Percentiles rank a stretch among this genome's conserved stretches.
Conservation (phyloP, 2,113 vertebrate species). For the Bagarius yarrelli region DNA sequence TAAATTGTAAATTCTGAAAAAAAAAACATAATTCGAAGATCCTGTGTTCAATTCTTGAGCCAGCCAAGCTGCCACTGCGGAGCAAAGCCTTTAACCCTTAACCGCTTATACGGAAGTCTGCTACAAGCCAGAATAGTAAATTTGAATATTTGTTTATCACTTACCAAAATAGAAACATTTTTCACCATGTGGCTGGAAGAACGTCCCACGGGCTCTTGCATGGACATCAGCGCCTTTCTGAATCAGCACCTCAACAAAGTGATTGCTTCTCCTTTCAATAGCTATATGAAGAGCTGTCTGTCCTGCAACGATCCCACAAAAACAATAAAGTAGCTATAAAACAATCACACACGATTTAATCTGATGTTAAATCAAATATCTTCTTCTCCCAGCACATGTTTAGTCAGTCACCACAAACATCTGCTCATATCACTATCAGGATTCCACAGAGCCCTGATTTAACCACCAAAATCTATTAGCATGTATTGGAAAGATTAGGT, state of each 20-base stretch:
- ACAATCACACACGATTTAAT: neutral
- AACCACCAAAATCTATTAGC: neutral
- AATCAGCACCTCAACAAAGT: conserved; percentile 82
- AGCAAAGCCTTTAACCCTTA: conserved; percentile 14
- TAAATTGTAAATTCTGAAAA: too few species aligned
- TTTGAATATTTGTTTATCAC: conserved; percentile 42
- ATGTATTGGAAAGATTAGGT: neutral
- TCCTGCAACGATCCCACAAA: conserved; percentile 65
- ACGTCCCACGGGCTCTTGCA: conserved; percentile 84
- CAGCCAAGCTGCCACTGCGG: too few species aligned
- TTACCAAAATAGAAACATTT: conserved; percentile 94
- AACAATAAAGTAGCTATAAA: neutral
- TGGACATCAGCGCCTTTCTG: conserved; percentile 87
- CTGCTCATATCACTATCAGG: neutral
- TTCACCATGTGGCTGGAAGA: conserved; percentile 85
- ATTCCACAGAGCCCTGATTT: neutral
- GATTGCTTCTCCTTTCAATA: conserved; percentile 87
- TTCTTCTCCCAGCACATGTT: neutral
- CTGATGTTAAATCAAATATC: neutral
- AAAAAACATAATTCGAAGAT: too few species aligned
- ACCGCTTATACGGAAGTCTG: too few species aligned
- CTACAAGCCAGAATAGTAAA: too few species aligned
- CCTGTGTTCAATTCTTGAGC: too few species aligned
- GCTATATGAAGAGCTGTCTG: conserved; percentile 94
- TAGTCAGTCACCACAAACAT: neutral